phyloP scores from a whole-genome alignment of 2,113 vertebrate species.

The Elaphurus davidianus region DNA sequence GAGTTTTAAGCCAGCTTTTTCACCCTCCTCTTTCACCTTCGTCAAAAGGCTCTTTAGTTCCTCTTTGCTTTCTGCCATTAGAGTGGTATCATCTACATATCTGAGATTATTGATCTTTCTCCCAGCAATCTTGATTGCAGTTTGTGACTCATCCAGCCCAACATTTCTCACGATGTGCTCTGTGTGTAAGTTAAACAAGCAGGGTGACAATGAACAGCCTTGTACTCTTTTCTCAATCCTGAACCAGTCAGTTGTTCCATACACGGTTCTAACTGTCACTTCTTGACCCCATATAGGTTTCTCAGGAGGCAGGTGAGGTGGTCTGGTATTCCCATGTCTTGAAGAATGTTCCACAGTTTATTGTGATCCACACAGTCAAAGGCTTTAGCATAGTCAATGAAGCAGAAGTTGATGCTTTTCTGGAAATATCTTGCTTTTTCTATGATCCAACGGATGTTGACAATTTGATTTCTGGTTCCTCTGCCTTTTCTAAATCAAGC shows the following conservation, averaged over 20 bases:
- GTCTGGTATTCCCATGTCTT: background rate
- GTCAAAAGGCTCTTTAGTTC: background rate
- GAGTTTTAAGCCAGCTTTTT: background rate
- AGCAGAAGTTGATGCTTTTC: background rate
- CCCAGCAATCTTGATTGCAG: background rate
- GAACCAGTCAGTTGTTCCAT: background rate
- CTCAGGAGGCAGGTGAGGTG: background rate
- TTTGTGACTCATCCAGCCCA: background rate
- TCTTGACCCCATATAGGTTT: background rate
- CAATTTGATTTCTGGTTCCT: background rate
- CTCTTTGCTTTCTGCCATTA: background rate
- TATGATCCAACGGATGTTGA: background rate
- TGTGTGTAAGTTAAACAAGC: background rate
- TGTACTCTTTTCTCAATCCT: background rate
- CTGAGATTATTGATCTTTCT: background rate
- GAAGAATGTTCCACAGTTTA: background rate
- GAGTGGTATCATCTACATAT: background rate
- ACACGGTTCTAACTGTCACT: background rate
- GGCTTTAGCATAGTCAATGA: background rate
- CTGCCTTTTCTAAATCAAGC: background rate
- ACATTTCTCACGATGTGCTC: background rate
- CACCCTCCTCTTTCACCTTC: background rate
- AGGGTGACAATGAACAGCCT: background rate
- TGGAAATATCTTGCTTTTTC: background rate
- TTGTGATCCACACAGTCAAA: background rate